phyloP scores from a whole-genome alignment of 2,888 invertebrate genomes.

The Strigamia maritima region DNA sequence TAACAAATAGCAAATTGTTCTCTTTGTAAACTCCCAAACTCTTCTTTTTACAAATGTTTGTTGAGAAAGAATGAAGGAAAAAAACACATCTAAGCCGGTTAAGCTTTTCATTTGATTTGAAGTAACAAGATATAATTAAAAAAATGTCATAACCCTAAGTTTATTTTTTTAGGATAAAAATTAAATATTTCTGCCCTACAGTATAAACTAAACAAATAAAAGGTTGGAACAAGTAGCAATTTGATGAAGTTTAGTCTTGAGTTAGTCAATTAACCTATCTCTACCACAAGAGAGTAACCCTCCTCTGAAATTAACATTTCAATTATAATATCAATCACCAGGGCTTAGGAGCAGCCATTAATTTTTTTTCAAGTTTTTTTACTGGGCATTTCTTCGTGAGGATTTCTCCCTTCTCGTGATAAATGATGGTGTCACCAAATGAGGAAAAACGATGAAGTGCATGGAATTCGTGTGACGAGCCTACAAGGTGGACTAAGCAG shows the following conservation, averaged over 20 bases:
- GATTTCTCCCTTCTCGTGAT: background rate
- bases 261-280: background rate
- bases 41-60: too few species aligned
- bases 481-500: background rate
- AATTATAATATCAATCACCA: slow-evolving; percentile 15
- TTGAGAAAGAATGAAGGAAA: background rate
- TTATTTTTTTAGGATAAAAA: background rate
- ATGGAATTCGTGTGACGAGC: slow-evolving; percentile 6
- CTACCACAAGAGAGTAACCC: background rate
- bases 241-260: background rate
- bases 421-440: slow-evolving; percentile 21
- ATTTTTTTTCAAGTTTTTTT: background rate
- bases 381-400: background rate
- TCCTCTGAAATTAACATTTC: background rate
- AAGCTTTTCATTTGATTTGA: background rate
- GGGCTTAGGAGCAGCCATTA: background rate
- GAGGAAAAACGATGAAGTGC: slow-evolving; percentile 20
- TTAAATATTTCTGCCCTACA: too few species aligned
- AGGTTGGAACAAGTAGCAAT: too few species aligned
- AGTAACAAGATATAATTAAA: background rate
- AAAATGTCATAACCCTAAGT: background rate
- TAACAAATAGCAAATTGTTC: too few species aligned
- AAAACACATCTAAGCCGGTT: background rate
- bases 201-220: too few species aligned
- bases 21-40: too few species aligned